Evolutionary conservation across 2,113 vertebrate species (phyloP), one percentile per base, ranked within the genome.

Genomic region (Arvicanthis niloticus): DNA sequence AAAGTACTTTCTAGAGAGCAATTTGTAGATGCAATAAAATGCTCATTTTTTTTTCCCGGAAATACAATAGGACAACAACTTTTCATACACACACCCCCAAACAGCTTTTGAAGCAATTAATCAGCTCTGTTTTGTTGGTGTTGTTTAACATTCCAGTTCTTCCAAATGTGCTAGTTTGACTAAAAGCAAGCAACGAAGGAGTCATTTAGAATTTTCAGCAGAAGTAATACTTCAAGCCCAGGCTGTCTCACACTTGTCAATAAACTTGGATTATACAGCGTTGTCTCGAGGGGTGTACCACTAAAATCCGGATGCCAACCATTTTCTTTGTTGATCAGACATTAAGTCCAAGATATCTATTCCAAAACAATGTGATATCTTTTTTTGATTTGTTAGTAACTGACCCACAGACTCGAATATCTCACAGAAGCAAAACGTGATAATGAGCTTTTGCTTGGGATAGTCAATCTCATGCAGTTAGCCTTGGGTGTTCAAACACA

Each of bases 1-100:
- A 98, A 98, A 98, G 98, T 97, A 97, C 98, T 98, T 99, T 98
- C 98, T 97, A 97, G 98, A 98, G 98, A 98, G 98, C 97, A 97
- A 98, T 99, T 98, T 98, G 98, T 80, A 93, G 19, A 31, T 73
- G 16, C 87, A 91, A 98, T 98, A 98, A 98, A 98, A 98, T 89
- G 93, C 93, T 98, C 96, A 96, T 97, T 98, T 97, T 97, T 97
- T 97, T 97, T 87, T 51, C 72, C 12, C 85, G 1, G 92, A 98
- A 97, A 96, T 97, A 97, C 95, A 98, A 98, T 84, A 97, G 95
- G 96, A 98, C 97, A 98, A 98, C 98, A 98, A 98, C 94, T 98
- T 98, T 94, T 92, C 92, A 81, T 6, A 19, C 58, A 90, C 89
- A 58, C 26, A 68, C 89, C 88, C 75, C 56, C 42, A n/a, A 98